phyloP scores from a whole-genome alignment of 2,888 invertebrate species.

The Habroteleia sp. region DNA sequence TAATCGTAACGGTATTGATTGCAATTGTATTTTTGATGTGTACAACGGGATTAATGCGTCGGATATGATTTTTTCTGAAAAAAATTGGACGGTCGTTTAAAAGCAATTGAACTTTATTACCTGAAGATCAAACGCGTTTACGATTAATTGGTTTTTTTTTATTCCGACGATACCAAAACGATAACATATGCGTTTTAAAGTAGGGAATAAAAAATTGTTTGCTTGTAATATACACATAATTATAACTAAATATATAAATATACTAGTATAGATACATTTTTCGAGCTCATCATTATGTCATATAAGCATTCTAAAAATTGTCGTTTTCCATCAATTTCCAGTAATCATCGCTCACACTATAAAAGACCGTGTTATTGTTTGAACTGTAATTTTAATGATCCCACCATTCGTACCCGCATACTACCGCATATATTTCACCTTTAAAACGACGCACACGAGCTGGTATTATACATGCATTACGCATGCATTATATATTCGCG shows the following conservation, averaged over 20 bases:
- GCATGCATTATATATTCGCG: constrained; percentile 55
- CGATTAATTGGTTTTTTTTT: too few species aligned
- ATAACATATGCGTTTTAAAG: too few species aligned
- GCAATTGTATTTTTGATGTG: constrained; percentile 4
- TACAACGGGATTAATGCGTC: constrained; percentile 2
- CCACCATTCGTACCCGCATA: constrained; percentile 29
- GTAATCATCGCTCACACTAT: constrained; percentile 27
- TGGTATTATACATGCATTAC: constrained; percentile 51
- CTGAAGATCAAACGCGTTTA: too few species aligned
- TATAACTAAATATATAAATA: too few species aligned
- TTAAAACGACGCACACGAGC: constrained; percentile 33
- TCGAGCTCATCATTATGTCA: background rate
- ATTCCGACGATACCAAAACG: too few species aligned
- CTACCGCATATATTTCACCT: constrained; percentile 40
- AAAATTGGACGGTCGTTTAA: too few species aligned
- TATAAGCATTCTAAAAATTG: constrained; percentile 18
- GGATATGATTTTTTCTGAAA: too few species aligned
- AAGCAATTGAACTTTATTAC: too few species aligned
- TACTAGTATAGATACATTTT: too few species aligned
- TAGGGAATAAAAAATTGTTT: too few species aligned
- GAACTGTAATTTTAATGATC: constrained; percentile 56
- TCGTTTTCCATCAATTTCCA: constrained; percentile 42
- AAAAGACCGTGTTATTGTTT: constrained; percentile 44
- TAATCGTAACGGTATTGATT: constrained; percentile 15
- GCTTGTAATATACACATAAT: too few species aligned